Evolutionary conservation across 2,888 invertebrate genomes (phyloP), one percentile per base, ranked within the genome.

Genomic region (Scaptomyza reducta): DNA sequence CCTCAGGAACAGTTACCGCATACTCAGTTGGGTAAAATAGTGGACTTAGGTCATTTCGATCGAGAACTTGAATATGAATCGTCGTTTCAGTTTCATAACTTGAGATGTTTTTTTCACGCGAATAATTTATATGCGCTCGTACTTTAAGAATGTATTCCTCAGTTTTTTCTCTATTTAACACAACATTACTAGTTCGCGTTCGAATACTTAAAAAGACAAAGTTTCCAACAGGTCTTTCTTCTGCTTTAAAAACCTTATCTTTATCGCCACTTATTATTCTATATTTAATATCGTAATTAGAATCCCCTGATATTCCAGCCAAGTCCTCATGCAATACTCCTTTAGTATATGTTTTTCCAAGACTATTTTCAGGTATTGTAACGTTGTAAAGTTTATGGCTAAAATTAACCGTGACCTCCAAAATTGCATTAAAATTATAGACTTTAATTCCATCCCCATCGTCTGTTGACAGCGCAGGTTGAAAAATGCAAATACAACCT

Each of bases 171-270:
- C 99, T 94, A 92, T 99, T 99, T 67, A 99, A 93, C 75, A 98
- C 97, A 86, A 97, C 96, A 73, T 96, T 95, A 44, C 96, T 96
- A 65, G 98, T 96, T 90, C 97, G 94, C 74, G 97, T 98, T 87
- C 98, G 94, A 67, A 99, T 94, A 58, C 96, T 93, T 57, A 99
- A 93, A 92, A 99, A 99, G 91, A 97, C 97, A 93, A 98, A 98
- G 92, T 99, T 98, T 40, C 99, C 99, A 56, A 99, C 96, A 67
- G 95, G 93, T 66, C 95, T 94, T 82, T 97, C 96, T 91, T 98
- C 98, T 9, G 97, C 97, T 91, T 97, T 97, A 92, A 99, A 99
- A 90, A 98, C 96, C 90, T 96, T 96, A 89, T 97, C 96, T 56
- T 94, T 94, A 92, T 98, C 97, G 46, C 98, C 98, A 86, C 94